These are phyloP conservation scores for Petrocephalus zakoni DNA, from an alignment of 2,113 vertebrate species.

Conservation along the genomic window DNA sequence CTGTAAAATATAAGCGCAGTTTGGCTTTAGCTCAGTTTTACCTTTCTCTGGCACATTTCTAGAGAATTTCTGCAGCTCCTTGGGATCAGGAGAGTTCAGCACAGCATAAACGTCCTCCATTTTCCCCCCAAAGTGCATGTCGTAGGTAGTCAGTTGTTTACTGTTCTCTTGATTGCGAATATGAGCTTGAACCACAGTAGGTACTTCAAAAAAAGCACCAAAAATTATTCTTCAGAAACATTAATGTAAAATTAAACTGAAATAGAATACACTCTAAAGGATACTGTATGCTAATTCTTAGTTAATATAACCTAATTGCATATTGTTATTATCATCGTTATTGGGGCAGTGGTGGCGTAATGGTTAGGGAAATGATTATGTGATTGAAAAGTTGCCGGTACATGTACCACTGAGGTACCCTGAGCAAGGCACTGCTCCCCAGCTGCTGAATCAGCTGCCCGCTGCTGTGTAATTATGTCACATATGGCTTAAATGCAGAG, in stretches of 20 bases:
- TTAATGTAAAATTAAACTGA: background rate
- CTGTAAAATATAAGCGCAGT: background rate
- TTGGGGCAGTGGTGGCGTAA: no score
- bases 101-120: slow-evolving; percentile 44
- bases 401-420: no score
- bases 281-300: background rate
- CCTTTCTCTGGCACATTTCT: slow-evolving; percentile 50
- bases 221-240: background rate
- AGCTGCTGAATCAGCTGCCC: no score
- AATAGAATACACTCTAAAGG: background rate
- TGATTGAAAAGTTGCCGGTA: no score
- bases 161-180: slow-evolving; percentile 48
- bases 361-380: no score
- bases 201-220: slow-evolving; percentile 51
- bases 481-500: no score
- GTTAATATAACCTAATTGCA: background rate
- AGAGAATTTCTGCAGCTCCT: slow-evolving; percentile 51
- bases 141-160: slow-evolving; percentile 55
- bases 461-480: no score
- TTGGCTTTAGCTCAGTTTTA: slow-evolving; percentile 28
- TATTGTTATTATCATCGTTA: no score
- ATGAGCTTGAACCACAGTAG: slow-evolving; percentile 52
- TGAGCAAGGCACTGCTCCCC: no score
- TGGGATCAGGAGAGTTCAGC: slow-evolving; percentile 50
- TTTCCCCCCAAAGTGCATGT: slow-evolving; percentile 57